A percentile compares a stretch with the other conserved stretches of the same genome.
These are phyloP conservation scores for Brienomyrus longianalis DNA, from an alignment of 2,113 vertebrate genomes.

Conservation along the genomic window DNA sequence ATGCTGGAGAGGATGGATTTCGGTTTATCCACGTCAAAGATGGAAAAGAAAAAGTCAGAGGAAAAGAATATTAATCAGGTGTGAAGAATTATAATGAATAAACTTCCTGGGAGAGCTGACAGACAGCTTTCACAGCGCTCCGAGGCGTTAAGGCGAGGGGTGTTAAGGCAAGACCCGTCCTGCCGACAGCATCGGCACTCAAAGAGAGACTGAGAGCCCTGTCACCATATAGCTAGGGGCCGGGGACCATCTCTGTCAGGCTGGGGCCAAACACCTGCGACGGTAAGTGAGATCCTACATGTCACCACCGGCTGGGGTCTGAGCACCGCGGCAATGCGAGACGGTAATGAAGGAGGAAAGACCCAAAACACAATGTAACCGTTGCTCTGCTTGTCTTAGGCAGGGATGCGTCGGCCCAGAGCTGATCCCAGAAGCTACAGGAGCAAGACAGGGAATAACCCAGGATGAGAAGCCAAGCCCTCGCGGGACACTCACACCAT, in stretches of 20 bases:
- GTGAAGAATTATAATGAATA: slow-evolving; percentile 57
- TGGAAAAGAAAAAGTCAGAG: not conserved
- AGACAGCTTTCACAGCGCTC: slow-evolving; percentile 46
- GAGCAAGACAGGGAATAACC: no score
- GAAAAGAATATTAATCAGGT: slow-evolving; percentile 58
- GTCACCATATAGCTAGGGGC: slow-evolving; percentile 89
- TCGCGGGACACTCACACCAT: no score
- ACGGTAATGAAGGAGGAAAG: slow-evolving; percentile 38
- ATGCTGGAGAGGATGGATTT: not conserved
- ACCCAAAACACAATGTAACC: no score
- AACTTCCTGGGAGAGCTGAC: slow-evolving; percentile 48
- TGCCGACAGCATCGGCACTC: slow-evolving; percentile 68
- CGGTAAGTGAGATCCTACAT: slow-evolving; percentile 99
- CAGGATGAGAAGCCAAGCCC: no score
- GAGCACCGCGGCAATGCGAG: slow-evolving; percentile 74
- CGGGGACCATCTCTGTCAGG: slow-evolving; percentile 86
- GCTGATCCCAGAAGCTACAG: no score
- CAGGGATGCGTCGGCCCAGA: no score
- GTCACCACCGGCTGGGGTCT: slow-evolving; percentile 75
- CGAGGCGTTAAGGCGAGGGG: slow-evolving; percentile 33
- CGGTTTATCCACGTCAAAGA: not conserved
- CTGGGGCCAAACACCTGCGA: slow-evolving; percentile 99
- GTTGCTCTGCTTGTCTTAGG: no score
- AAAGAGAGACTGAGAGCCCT: slow-evolving; percentile 98
- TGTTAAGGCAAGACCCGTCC: slow-evolving; percentile 55